Base-by-base conservation (phyloP, 2,113 vertebrate species). In the Phrynosoma blainvillii region DNA sequence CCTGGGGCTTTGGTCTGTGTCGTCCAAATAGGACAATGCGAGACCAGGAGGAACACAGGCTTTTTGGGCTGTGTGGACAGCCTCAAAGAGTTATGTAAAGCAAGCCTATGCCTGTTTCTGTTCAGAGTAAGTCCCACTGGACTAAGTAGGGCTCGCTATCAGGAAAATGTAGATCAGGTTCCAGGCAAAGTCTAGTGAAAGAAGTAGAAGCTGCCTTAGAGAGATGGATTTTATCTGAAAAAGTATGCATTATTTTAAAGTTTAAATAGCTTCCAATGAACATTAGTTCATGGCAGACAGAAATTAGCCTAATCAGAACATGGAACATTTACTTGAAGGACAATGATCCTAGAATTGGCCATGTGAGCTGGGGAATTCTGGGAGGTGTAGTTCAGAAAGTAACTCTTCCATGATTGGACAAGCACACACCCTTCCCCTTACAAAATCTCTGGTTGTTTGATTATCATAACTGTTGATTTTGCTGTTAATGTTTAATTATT, bases 401-500 rank as follows among this genome's bases (percentile, higher is more conserved):
- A 16, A 18, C 12, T 20, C 18, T 62, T 62, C 59, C 14, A 62
- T 16, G 14, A 30, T 80, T 16, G 13, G 36, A 65, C 66, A 68
- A 65, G 30, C 4, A 11, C 68, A 52, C 40, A 27, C 62, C 74
- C 30, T 32, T 78, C 52, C 68, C 75, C 76, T 52, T 66, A 66
- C 59, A 86, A 36, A 7, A 82, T 76, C 80, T 77, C 66, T 62
- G 56, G 70, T 42, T 36, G 62, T 59, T 83, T 77, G 66, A 52
- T 87, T 87, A 62, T 52, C 30, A 32, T 87, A 25, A 36, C 52
- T 87, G 80, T 87, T 87, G 82, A 83, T 83, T 83, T 83, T 88
- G 59, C 74, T 76, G 80, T 88, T 77, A 88, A 88, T 83, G 81
- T 83, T 88, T 88, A 68, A 88, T 88, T 40, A 25, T 83, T 82